phyloP scores from a whole-genome alignment of 2,113 vertebrate genomes.

The Oxyruncus cristatus region DNA sequence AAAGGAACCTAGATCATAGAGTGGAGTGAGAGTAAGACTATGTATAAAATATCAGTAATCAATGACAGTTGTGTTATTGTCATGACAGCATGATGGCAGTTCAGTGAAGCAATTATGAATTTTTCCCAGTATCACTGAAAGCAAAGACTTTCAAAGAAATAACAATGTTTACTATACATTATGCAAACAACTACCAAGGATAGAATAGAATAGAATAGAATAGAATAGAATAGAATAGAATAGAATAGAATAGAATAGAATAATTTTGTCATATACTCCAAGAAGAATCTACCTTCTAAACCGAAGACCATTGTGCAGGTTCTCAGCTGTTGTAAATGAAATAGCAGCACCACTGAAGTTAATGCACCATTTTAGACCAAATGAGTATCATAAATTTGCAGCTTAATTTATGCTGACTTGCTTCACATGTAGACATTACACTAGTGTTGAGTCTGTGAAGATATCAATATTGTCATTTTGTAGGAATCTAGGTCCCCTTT shows the following conservation, averaged over 20 bases:
- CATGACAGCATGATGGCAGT: neutral
- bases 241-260: neutral
- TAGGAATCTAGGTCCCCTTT: neutral
- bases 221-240: too few species aligned
- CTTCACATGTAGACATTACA: neutral
- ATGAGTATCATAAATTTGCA: neutral
- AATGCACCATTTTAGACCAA: neutral
- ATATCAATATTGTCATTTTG: neutral
- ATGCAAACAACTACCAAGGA: neutral
- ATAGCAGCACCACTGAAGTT: neutral
- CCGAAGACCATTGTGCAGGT: neutral
- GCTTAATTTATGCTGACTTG: neutral
- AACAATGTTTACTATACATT: neutral
- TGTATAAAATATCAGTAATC: neutral
- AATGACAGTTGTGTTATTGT: neutral
- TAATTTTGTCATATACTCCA: neutral
- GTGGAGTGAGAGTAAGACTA: neutral
- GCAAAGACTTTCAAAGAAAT: constrained; percentile 14
- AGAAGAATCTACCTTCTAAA: neutral
- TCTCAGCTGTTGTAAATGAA: neutral
- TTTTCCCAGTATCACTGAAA: neutral
- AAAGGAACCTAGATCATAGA: neutral
- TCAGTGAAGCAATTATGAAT: constrained; percentile 23
- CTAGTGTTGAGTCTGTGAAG: neutral
- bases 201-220: neutral